Evolutionary conservation across 2,797 vertebrate species (phyloP).

Genomic region (Onychomys arenicola): DNA sequence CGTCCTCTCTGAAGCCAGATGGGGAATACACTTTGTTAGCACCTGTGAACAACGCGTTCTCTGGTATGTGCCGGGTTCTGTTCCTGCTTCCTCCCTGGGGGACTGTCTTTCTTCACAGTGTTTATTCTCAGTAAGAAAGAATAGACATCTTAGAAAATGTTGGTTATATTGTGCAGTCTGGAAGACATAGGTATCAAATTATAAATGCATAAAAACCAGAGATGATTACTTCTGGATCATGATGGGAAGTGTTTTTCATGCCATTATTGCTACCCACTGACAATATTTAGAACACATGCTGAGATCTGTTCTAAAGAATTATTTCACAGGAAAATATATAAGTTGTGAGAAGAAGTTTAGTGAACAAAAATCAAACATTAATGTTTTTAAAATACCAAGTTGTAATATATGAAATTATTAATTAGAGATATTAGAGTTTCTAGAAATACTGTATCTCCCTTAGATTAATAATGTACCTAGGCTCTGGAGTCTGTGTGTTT

Average conservation of each 20-base stretch:
- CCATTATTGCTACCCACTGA: background rate
- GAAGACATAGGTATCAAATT: background rate
- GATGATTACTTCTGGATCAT: background rate
- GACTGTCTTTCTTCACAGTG: background rate
- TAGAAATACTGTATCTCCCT: background rate
- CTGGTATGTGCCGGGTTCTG: slow-evolving; percentile 88
- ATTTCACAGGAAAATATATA: slow-evolving; percentile 42
- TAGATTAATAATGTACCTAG: background rate
- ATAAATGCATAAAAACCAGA: slow-evolving; percentile 24
- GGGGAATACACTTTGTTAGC: slow-evolving; percentile 96
- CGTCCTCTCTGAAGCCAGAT: slow-evolving; percentile 89
- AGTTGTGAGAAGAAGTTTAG: background rate
- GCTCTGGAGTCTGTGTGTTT: background rate
- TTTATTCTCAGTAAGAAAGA: background rate
- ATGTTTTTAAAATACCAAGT: background rate
- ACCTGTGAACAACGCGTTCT: slow-evolving; percentile 94
- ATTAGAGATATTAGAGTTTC: background rate
- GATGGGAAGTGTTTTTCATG: background rate
- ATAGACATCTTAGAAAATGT: background rate
- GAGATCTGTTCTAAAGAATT: background rate
- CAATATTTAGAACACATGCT: background rate
- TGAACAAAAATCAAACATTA: background rate
- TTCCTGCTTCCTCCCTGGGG: too few species aligned
- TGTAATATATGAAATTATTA: slow-evolving; percentile 23
- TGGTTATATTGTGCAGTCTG: background rate